Percentiles rank a stretch among this genome's conserved stretches.
Conservation (phyloP, 2,888 invertebrate genomes). For the Brachylomia viminalis region DNA sequence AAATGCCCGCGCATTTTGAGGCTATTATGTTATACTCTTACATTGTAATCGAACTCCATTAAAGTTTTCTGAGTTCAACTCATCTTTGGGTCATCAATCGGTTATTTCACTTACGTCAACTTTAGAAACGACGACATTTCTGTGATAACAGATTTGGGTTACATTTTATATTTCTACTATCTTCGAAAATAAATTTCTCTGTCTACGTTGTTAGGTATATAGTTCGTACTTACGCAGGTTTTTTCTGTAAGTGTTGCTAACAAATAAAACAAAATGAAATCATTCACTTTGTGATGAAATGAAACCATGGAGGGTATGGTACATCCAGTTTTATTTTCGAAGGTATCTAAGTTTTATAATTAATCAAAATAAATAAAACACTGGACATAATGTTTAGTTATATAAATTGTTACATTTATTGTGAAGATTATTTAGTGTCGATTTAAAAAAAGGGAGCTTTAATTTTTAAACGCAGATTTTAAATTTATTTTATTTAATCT, state of each 20-base stretch:
- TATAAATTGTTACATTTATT: too few species aligned
- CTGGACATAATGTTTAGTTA: too few species aligned
- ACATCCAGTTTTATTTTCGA: too few species aligned
- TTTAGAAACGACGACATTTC: background rate
- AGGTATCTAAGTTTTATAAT: too few species aligned
- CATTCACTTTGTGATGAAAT: background rate
- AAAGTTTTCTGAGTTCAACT: background rate
- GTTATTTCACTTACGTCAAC: background rate
- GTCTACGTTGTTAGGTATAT: too few species aligned
- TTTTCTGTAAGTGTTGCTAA: background rate
- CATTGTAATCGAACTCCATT: background rate
- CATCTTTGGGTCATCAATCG: background rate
- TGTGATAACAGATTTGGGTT: background rate
- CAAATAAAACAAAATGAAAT: background rate
- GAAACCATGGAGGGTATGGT: background rate
- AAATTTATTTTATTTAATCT: background rate
- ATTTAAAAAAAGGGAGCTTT: too few species aligned
- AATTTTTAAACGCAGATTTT: too few species aligned
- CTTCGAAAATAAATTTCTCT: background rate
- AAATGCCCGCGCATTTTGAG: background rate
- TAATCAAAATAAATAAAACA: too few species aligned
- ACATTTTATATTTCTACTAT: background rate
- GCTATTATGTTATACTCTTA: background rate
- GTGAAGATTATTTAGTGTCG: too few species aligned
- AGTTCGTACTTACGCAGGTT: background rate